Percentiles rank a stretch among this genome's conserved stretches.
Evolutionary conservation across 2,888 invertebrate genomes (phyloP).

Genomic region (Diploptera punctata): DNA sequence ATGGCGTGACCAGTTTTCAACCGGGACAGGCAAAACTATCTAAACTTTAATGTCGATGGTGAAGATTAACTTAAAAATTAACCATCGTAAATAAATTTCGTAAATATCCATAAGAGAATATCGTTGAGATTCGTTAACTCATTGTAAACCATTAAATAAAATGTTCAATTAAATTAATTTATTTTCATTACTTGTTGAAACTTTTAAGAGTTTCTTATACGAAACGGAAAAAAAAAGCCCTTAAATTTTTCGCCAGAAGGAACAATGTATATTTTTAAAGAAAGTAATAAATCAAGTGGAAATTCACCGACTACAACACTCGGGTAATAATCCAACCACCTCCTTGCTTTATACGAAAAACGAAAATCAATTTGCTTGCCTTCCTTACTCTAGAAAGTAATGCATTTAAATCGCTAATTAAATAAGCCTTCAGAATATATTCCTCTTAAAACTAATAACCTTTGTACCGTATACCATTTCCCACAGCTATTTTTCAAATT

Average conservation of each 20-base stretch:
- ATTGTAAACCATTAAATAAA: too few species aligned
- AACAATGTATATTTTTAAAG: background rate
- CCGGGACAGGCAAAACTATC: too few species aligned
- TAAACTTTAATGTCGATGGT: too few species aligned
- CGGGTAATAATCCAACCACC: background rate
- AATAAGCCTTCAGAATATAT: background rate
- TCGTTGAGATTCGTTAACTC: too few species aligned
- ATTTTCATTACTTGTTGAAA: too few species aligned
- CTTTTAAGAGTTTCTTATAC: too few species aligned
- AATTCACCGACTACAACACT: background rate
- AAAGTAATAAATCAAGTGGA: background rate
- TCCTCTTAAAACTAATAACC: background rate
- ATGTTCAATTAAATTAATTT: too few species aligned
- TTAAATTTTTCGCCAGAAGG: background rate
- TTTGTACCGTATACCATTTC: background rate
- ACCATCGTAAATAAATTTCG: too few species aligned
- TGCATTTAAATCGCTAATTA: conserved; percentile 24
- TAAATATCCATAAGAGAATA: too few species aligned
- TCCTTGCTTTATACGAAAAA: background rate
- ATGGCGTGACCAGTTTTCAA: too few species aligned
- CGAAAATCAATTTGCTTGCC: background rate
- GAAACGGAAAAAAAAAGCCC: background rate
- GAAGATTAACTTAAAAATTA: too few species aligned
- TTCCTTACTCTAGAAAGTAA: background rate
- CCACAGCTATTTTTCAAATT: background rate